A percentile compares a stretch with the other conserved stretches of the same genome.
Evolutionary conservation across 2,113 vertebrate genomes (phyloP).

Genomic region (Rhadina sibilatrix): DNA sequence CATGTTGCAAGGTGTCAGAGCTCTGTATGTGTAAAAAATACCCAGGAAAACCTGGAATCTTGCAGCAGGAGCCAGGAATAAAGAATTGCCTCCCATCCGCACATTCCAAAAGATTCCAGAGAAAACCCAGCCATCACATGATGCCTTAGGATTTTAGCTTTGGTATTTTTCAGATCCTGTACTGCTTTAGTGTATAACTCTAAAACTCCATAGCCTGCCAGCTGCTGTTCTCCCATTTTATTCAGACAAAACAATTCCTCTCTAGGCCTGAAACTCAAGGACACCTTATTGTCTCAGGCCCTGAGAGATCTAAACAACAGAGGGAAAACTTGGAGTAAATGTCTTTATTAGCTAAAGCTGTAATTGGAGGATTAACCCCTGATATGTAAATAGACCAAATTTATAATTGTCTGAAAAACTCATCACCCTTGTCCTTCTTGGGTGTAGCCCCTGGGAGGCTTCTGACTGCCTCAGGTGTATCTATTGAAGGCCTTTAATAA

Average conservation of each 20-base stretch:
- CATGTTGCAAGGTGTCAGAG: background rate
- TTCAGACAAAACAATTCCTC: background rate
- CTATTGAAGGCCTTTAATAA: background rate
- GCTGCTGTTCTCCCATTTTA: background rate
- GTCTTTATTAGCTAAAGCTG: background rate
- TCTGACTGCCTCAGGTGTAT: background rate
- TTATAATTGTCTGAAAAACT: background rate
- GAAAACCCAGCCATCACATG: background rate
- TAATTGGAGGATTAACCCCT: background rate
- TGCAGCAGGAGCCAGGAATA: background rate
- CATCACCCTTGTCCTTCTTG: accelerated
- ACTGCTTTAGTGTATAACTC: background rate
- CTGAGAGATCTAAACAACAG: background rate
- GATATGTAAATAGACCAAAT: background rate
- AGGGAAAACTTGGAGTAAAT: background rate
- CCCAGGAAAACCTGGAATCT: background rate
- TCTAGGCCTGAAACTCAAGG: background rate
- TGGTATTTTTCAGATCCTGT: background rate
- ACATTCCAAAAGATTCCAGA: background rate
- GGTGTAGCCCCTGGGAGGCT: too few species aligned
- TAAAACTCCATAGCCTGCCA: too few species aligned
- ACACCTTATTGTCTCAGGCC: accelerated
- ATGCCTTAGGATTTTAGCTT: background rate
- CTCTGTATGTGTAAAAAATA: background rate
- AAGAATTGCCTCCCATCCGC: background rate